phyloP scores from a whole-genome alignment of 2,797 vertebrate species.

The Bufotes viridis region DNA sequence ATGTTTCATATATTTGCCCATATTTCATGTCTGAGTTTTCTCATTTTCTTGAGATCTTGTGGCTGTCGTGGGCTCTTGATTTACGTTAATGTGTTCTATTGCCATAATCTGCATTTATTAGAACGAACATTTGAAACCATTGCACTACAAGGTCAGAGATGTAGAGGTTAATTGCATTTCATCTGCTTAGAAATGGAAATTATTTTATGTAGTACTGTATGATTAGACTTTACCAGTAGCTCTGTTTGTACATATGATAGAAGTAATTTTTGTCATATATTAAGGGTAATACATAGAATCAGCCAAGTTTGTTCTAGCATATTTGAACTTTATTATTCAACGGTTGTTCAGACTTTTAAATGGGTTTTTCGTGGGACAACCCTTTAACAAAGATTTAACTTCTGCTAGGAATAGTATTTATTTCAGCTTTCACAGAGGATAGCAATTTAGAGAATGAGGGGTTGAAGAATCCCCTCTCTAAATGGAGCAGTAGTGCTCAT shows the following conservation, averaged over 20 bases:
- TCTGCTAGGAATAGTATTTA: no score
- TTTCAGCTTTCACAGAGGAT: no score
- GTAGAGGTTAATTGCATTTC: conserved; percentile 30
- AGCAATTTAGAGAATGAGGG: no score
- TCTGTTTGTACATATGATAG: background rate
- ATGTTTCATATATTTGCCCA: background rate
- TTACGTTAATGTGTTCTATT: background rate
- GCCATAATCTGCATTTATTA: conserved; percentile 16
- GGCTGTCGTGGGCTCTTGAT: background rate
- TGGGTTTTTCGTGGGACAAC: background rate
- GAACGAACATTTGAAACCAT: background rate
- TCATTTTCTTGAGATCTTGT: background rate
- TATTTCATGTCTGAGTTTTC: background rate
- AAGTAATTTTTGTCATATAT: background rate
- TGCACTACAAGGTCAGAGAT: background rate
- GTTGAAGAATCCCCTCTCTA: no score
- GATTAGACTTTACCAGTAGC: background rate
- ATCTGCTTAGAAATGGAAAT: conserved; percentile 19
- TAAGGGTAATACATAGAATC: background rate
- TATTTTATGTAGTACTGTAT: background rate
- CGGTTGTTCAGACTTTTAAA: background rate
- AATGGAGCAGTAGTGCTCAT: no score
- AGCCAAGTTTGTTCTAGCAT: background rate
- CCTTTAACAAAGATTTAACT: no score
- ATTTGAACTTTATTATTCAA: no score